Evolutionary conservation across 2,888 invertebrate species (phyloP), one percentile per base, ranked within the genome.

Genomic region (Schrankia costaestrigalis): DNA sequence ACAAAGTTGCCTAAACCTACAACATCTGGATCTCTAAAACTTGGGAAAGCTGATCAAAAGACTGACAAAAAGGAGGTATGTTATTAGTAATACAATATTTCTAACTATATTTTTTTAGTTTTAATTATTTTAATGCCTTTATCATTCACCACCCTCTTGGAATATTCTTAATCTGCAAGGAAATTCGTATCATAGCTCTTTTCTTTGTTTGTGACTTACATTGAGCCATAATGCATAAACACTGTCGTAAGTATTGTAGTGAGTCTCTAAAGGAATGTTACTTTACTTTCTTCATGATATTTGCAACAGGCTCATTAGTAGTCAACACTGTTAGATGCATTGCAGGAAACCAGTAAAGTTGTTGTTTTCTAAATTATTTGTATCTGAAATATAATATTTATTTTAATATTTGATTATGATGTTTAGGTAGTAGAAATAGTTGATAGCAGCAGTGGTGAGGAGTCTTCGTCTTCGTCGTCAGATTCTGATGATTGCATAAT

Each of bases 401-500:
- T 21, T n/a, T 32, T 47, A 52, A 45, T 33, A 34, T 14, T 9
- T 5, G 9, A 17, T 43, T 43, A 53, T 46, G 26, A 11, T 60
- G 42, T 66, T 21, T 89, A 91, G 80, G 91, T 93, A 30, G 93
- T 94, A 30, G 95, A 95, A 49, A 95, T 95, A 66, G 92, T 93
- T 48, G 91, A 92, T 63, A 91, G 91, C 63, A 90, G 90, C 56
- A 90, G 90, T 61, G 87, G 87, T 11, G 85, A 86, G 32, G 88
- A 88, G 28, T 76, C 85, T 9, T 82, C 87, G 29, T 86, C 86
- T 19, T 90, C 90, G 8, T 90, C 90, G 29, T 94, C 94, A 13
- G 95, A 96, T 56, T 89, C 89, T 46, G 94, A 94, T 71, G 96
- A 96, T 66, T 96, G 96, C 69, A 95, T 96, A 58, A 93, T 97